Evolutionary conservation across 2,113 vertebrate genomes (phyloP).

Genomic region (Micronycteris hirsuta): DNA sequence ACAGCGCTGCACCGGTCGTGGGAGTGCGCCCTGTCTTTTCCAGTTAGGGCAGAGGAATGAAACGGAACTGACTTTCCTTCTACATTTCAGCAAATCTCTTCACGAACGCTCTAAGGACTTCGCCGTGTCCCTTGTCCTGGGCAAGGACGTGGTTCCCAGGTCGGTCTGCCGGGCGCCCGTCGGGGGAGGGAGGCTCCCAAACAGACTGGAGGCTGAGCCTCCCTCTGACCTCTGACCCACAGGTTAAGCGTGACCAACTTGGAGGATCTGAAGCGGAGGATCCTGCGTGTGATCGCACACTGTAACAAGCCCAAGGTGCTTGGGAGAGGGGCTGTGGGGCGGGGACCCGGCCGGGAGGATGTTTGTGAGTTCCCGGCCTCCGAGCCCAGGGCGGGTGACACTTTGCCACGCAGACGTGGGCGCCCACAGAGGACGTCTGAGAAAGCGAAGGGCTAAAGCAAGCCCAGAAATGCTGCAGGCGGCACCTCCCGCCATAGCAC

Average conservation of each 20-base stretch:
- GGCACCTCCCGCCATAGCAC: not conserved
- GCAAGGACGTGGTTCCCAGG: slow-evolving; percentile 96
- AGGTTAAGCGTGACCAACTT: slow-evolving; percentile 96
- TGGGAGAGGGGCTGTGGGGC: accelerated
- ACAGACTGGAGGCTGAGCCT: accelerated
- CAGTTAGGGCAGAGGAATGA: not conserved
- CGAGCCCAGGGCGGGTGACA: accelerated
- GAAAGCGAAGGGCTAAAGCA: not conserved
- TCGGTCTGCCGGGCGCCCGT: slow-evolving; percentile 62
- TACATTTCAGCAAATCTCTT: slow-evolving; percentile 88
- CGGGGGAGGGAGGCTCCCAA: accelerated
- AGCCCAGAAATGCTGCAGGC: accelerated
- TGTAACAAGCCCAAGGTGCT: slow-evolving; percentile 95
- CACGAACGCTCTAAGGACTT: slow-evolving; percentile 92
- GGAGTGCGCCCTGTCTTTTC: not conserved
- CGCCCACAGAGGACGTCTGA: accelerated
- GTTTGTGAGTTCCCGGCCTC: not conserved
- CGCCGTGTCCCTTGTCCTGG: slow-evolving; percentile 91
- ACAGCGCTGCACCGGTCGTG: accelerated
- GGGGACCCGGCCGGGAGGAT: accelerated
- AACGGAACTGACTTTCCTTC: not conserved
- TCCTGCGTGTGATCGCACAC: slow-evolving; percentile 93
- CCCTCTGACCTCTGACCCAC: slow-evolving; percentile 36
- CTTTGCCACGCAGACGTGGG: no score
- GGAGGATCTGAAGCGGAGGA: slow-evolving; percentile 92